Evolutionary conservation across 2,888 invertebrate genomes (phyloP).

Genomic region (Chloroclystis v-ata): DNA sequence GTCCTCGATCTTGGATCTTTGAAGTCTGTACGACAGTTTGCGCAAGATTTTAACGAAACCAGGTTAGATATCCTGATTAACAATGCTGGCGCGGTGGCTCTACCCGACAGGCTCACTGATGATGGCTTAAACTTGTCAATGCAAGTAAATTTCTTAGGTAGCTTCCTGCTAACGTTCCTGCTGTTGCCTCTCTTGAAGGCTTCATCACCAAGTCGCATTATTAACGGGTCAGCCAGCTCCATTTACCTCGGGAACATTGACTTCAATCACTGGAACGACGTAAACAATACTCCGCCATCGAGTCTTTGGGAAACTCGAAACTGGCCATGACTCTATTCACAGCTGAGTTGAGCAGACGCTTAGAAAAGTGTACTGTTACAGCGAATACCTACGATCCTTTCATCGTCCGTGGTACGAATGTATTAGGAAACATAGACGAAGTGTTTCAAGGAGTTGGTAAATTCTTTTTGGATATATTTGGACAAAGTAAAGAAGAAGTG

Average conservation of each 20-base stretch:
- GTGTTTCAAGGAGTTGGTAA: constrained; percentile 37
- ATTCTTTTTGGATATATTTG: constrained; percentile 48
- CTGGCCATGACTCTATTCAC: constrained; percentile 81
- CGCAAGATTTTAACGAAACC: constrained; percentile 58
- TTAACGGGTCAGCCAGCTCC: constrained; percentile 80
- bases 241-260: constrained; percentile 70
- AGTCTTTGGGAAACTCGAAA: constrained; percentile 66
- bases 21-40: constrained; percentile 75
- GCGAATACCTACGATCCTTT: constrained; percentile 81
- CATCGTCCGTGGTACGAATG: constrained; percentile 53
- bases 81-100: constrained; percentile 75
- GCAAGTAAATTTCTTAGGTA: constrained; percentile 85
- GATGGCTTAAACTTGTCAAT: constrained; percentile 82
- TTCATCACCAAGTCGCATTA: constrained; percentile 78
- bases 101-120: constrained; percentile 69
- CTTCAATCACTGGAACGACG: constrained; percentile 59
- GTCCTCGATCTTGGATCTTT: constrained; percentile 65
- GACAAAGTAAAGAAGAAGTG: constrained; percentile 55
- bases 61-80: constrained; percentile 75
- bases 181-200: constrained; percentile 73
- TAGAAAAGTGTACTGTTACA: constrained; percentile 79
- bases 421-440: constrained; percentile 45
- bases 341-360: constrained; percentile 73
- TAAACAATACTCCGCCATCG: constrained; percentile 47
- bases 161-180: constrained; percentile 84